Conservation (phyloP, 2,888 invertebrate genomes). For the Plagodis dolabraria region DNA sequence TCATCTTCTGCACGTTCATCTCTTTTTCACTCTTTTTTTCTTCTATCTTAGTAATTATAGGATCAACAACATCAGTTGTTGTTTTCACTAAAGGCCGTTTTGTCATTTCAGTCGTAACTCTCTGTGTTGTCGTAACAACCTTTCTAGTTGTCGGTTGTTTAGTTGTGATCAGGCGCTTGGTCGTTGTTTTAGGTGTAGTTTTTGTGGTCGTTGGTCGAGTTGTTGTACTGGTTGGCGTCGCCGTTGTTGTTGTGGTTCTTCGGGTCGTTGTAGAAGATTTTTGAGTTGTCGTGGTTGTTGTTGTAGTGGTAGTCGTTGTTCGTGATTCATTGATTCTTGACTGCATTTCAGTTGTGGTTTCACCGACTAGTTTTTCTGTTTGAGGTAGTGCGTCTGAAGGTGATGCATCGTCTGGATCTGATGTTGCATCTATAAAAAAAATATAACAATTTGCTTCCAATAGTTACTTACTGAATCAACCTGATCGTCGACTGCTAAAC, state of each 20-base stretch:
- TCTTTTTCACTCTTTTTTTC: conserved; percentile 24
- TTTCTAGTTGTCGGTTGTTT: conserved; percentile 21
- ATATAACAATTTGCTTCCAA: neutral
- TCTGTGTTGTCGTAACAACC: conserved; percentile 18
- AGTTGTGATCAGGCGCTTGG: conserved; percentile 32
- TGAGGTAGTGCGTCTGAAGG: conserved; percentile 43
- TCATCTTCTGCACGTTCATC: conserved; percentile 21
- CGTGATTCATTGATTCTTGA: neutral
- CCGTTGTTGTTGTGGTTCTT: too few species aligned
- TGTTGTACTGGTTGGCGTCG: conserved; percentile 14
- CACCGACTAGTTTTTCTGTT: conserved; percentile 56
- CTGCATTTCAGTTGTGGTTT: conserved; percentile 24
- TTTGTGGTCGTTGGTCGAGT: conserved; percentile 13
- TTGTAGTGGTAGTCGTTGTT: neutral
- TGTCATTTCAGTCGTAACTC: conserved; percentile 18
- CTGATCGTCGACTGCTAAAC: too few species aligned
- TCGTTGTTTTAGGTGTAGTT: conserved; percentile 24
- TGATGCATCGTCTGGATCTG: conserved; percentile 5
- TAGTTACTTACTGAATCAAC: too few species aligned
- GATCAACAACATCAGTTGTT: conserved; percentile 8
- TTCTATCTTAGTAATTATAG: conserved; percentile 20
- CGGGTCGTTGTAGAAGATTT: too few species aligned
- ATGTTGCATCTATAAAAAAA: conserved; percentile 8
- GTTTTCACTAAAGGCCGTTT: conserved; percentile 16
- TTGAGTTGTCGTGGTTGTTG: neutral